phyloP scores from a whole-genome alignment of 2,888 invertebrate species.

The Crematogaster levior region DNA sequence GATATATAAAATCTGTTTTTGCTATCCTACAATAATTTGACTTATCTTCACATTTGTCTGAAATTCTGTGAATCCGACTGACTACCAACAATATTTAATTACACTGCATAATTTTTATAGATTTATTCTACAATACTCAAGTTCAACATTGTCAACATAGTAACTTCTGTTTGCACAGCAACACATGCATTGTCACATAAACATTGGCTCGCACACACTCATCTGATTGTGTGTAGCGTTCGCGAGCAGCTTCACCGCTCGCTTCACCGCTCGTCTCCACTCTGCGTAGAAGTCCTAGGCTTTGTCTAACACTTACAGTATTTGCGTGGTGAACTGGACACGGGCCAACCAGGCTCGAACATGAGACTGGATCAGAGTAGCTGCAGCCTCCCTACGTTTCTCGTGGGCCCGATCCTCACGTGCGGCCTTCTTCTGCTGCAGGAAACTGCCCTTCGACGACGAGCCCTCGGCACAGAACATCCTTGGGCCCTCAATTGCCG shows the following conservation, averaged over 20 bases:
- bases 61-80: background rate
- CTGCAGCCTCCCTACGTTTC: constrained; percentile 92
- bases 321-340: constrained; percentile 88
- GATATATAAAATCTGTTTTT: background rate
- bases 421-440: constrained; percentile 96
- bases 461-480: constrained; percentile 90
- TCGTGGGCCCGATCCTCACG: constrained; percentile 95
- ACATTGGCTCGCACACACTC: background rate
- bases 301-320: constrained; percentile 89
- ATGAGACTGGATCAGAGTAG: constrained; percentile 91
- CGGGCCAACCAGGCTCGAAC: constrained; percentile 92
- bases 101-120: background rate
- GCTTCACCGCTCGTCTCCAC: background rate
- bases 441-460: constrained; percentile 91
- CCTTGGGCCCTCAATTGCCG: constrained; percentile 61
- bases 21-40: background rate
- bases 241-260: too few relatives aligned
- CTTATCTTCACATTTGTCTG: background rate
- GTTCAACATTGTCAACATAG: background rate
- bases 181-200: background rate
- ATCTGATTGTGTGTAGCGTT: too few relatives aligned
- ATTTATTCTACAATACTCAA: background rate
- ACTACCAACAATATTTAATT: constrained; percentile 6
- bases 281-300: background rate
- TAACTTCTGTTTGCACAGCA: background rate